phyloP scores from a whole-genome alignment of 2,797 vertebrate genomes.

The Cryptoblepharus egeriae region DNA sequence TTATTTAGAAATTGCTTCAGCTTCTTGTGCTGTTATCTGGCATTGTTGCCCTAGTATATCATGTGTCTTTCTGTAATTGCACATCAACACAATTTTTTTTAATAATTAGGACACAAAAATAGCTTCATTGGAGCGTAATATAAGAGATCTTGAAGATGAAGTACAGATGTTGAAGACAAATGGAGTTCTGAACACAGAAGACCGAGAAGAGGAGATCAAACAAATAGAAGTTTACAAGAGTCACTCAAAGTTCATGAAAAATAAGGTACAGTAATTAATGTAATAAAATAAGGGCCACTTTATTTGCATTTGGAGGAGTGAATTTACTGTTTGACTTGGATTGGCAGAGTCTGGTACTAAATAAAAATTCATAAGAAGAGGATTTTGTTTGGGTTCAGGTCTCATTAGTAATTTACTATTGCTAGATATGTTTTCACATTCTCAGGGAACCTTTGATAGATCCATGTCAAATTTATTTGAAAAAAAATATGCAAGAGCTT shows the following conservation, averaged over 20 bases:
- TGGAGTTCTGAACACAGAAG: constrained; percentile 91
- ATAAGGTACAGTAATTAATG: constrained; percentile 82
- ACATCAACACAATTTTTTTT: constrained; percentile 24
- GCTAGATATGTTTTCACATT: not conserved
- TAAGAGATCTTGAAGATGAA: constrained; percentile 97
- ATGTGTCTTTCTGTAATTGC: constrained; percentile 10
- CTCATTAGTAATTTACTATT: not conserved
- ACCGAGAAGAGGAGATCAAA: constrained; percentile 96
- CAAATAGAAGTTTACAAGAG: constrained; percentile 99
- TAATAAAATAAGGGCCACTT: constrained; percentile 43
- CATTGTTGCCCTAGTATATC: not conserved
- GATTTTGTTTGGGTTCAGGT: not conserved
- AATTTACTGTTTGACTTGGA: not conserved
- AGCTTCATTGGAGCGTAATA: constrained; percentile 94
- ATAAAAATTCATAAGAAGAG: not conserved
- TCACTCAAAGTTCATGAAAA: constrained; percentile 99
- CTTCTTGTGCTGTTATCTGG: constrained; percentile 24
- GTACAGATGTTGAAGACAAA: constrained; percentile 98
- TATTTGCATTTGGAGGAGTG: not conserved
- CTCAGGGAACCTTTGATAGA: constrained; percentile 11
- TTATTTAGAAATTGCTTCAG: not conserved
- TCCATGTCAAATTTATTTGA: not conserved
- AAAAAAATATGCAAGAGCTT: constrained; percentile 1
- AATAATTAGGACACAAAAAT: constrained; percentile 93
- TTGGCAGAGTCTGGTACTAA: not conserved